Percentiles rank a stretch among this genome's conserved stretches.
Conservation (phyloP, 2,797 vertebrate species). For the Anguilla anguilla region DNA sequence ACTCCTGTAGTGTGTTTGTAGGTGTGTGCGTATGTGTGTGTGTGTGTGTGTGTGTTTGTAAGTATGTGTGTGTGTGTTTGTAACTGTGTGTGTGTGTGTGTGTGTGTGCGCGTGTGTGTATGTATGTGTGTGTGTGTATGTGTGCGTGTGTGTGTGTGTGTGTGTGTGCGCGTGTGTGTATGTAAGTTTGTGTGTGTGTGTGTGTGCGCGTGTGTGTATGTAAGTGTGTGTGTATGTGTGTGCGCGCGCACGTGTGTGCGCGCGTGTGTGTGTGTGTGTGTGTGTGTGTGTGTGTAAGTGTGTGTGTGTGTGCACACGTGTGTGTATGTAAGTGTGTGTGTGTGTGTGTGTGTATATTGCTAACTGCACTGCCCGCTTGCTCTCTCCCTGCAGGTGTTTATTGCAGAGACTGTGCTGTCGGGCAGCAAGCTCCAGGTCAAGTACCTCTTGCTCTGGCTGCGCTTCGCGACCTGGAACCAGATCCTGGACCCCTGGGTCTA, state of each 20-base stretch:
- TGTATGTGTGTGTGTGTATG: neutral
- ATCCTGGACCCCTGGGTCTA: slow-evolving; percentile 97
- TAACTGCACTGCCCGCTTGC: neutral
- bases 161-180: slow-evolving; percentile 10
- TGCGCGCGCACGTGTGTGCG: neutral
- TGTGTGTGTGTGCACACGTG: slow-evolving; percentile 1
- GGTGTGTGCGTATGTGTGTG: neutral
- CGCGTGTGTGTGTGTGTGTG: slow-evolving; percentile 8
- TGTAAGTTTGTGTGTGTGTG: slow-evolving; percentile 17
- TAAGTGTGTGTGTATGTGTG: neutral
- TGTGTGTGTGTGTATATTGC: neutral
- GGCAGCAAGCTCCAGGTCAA: slow-evolving; percentile 17
- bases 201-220: slow-evolving; percentile 22
- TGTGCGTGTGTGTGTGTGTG: slow-evolving; percentile 5
- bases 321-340: neutral
- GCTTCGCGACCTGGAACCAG: slow-evolving; percentile 94
- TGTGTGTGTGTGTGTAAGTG: neutral
- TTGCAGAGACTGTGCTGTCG: slow-evolving; percentile 74
- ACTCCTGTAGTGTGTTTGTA: neutral
- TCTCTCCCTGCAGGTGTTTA: slow-evolving; percentile 79
- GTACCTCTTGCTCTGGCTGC: slow-evolving; percentile 81
- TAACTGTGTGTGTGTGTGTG: neutral
- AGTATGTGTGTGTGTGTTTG: neutral
- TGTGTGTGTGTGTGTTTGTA: neutral
- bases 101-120: neutral